Base-by-base conservation (phyloP, 2,113 vertebrate genomes). In the Cochlearius cochlearius region DNA sequence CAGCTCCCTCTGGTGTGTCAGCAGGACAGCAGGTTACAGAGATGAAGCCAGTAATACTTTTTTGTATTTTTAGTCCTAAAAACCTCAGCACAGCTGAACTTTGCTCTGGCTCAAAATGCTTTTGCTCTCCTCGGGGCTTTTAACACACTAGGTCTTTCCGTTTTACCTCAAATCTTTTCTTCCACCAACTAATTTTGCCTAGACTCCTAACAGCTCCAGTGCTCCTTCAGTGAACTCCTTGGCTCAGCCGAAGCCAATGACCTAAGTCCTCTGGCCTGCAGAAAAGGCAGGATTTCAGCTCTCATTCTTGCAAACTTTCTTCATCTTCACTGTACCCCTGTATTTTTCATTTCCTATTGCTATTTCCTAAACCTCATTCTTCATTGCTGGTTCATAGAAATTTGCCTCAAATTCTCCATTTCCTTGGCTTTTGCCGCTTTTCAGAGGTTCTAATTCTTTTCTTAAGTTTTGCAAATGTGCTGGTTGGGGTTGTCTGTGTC, bases 221-320 rank as follows among this genome's bases (percentile, higher is more conserved):
- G 47, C 47, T 49, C 47, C 47, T 49, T 49, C 21, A 49, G 21
- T 49, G 47, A 49, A 49, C 47, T 49, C 47, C 47, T 91, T 53
- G 96, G 92, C 92, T 83, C 62, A 86, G 62, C 22, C 50, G 53
- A 86, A 95, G 18, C 29, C 45, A 68, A 86, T 88, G 75, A 93
- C 38, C 30, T 95, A 92, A 92, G 59, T 84, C 68, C 36, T 90
- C 59, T 83, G 85, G 94, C 85, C 75, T 93, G 32, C 86, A 86
- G 75, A 47, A 95, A 85, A 88, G 72, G 43, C 20, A 80, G 38
- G 21, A 69, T 90, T 95, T 93, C 67, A 90, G 25, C 50, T 88
- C n/a, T 96, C 21, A n/a, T 90, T 88, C 74, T 95, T 63, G 26
- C 50, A 86, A 47, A 69, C 15, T 77, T 88, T 80, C 45, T 83